Percentiles rank a stretch among this genome's conserved stretches.
Conservation (phyloP, 2,113 vertebrate species). For the Artemisiospiza belli region DNA sequence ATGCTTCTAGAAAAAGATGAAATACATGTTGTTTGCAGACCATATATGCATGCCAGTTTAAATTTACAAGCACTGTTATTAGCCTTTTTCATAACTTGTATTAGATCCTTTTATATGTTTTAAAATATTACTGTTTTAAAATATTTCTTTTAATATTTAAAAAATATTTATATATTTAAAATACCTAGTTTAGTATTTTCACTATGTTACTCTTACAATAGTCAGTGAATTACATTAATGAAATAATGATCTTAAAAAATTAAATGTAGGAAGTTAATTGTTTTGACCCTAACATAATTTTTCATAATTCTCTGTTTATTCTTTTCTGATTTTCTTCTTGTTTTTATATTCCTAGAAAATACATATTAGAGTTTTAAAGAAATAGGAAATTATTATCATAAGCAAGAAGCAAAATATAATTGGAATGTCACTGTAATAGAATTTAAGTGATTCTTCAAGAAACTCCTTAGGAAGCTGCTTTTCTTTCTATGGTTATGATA, state of each 20-base stretch:
- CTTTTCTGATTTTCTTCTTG: neutral
- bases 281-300: neutral
- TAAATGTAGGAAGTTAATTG: neutral
- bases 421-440: neutral
- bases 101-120: neutral
- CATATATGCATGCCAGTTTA: neutral
- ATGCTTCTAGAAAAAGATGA: neutral
- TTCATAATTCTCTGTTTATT: neutral
- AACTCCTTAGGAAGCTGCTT: neutral
- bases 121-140: neutral
- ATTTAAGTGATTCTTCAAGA: neutral
- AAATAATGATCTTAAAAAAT: neutral
- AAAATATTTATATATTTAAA: neutral
- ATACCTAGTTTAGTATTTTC: neutral
- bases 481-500: neutral
- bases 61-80: neutral
- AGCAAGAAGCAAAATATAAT: neutral
- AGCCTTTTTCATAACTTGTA: neutral
- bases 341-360: neutral
- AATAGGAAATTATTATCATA: neutral
- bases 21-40: neutral
- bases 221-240: neutral
- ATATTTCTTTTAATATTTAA: neutral
- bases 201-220: neutral
- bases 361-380: neutral